A percentile compares a stretch with the other conserved stretches of the same genome.
Conservation (phyloP, 35 echinoderm and acorn worm genomes). For the Heliocidaris erythrogramma region DNA sequence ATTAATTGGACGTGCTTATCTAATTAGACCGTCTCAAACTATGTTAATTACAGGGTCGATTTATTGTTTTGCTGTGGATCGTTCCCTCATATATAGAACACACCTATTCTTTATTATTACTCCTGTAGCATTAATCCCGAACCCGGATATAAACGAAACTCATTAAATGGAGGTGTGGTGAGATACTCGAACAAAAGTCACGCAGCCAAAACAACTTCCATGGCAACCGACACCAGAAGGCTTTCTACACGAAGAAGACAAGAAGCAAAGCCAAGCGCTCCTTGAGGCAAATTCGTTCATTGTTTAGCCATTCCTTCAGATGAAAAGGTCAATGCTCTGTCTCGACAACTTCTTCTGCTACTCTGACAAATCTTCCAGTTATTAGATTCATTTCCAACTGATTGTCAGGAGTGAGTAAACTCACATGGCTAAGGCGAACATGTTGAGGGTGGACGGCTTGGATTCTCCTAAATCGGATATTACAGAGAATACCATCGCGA, state of each 20-base stretch:
- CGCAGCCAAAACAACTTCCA: neutral
- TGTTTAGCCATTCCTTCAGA: neutral
- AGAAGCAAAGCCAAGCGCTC: neutral
- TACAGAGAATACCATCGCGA: neutral
- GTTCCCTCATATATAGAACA: neutral
- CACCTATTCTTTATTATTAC: neutral
- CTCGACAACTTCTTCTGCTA: neutral
- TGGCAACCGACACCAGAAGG: neutral
- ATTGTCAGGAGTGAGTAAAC: neutral
- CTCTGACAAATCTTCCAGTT: neutral
- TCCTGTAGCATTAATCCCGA: neutral
- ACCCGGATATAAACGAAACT: neutral
- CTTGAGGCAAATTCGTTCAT: neutral
- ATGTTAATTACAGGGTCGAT: neutral
- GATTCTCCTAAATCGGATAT: neutral
- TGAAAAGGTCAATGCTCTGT: neutral
- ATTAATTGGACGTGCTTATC: neutral
- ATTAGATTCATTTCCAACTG: neutral
- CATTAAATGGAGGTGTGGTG: neutral
- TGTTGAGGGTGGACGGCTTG: neutral
- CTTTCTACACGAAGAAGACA: slow-evolving; percentile 4
- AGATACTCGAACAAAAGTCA: neutral
- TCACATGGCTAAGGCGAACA: neutral
- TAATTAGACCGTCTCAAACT: neutral
- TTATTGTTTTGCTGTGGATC: neutral